Evolutionary conservation across 1,140 invertebrate species (phyloP).

Genomic region (Drosophila littoralis): DNA sequence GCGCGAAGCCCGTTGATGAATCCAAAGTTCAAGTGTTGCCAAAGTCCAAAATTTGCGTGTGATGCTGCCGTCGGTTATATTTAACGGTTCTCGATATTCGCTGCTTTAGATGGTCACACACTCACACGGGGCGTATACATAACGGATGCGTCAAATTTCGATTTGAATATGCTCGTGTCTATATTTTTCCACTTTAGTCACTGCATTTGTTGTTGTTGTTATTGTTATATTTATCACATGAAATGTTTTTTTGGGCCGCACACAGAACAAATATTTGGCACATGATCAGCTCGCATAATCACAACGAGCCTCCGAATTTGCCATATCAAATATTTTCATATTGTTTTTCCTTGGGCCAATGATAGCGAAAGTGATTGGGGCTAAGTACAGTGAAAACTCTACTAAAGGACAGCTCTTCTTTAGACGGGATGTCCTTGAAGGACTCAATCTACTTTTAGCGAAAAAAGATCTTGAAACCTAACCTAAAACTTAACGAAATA

Average conservation of each 20-base stretch:
- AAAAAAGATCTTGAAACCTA: no score
- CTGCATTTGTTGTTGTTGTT: constrained; percentile 1
- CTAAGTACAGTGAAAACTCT: background rate
- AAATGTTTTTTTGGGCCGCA: constrained; percentile 37
- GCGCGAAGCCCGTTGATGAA: constrained; percentile 18
- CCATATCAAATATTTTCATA: constrained; percentile 26
- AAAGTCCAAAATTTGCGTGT: constrained; percentile 25
- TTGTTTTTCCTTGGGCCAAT: constrained; percentile 23
- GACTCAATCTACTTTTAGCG: no score
- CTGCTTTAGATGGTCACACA: constrained; percentile 37
- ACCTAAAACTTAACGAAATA: no score
- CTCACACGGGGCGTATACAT: background rate
- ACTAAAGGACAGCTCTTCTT: no score
- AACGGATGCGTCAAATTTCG: constrained; percentile 39
- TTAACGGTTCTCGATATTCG: background rate
- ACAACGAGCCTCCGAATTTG: constrained; percentile 39
- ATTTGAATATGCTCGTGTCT: constrained; percentile 29
- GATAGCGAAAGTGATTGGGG: constrained; percentile 42
- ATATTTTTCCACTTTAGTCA: constrained; percentile 30
- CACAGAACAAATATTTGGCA: constrained; percentile 60
- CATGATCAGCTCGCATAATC: constrained; percentile 57
- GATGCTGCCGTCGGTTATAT: constrained; percentile 30
- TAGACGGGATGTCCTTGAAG: no score
- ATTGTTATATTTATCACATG: constrained; percentile 23
- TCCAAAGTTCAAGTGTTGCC: constrained; percentile 59